phyloP scores from a whole-genome alignment of 2,113 vertebrate species.

The Blennius ocellaris region DNA sequence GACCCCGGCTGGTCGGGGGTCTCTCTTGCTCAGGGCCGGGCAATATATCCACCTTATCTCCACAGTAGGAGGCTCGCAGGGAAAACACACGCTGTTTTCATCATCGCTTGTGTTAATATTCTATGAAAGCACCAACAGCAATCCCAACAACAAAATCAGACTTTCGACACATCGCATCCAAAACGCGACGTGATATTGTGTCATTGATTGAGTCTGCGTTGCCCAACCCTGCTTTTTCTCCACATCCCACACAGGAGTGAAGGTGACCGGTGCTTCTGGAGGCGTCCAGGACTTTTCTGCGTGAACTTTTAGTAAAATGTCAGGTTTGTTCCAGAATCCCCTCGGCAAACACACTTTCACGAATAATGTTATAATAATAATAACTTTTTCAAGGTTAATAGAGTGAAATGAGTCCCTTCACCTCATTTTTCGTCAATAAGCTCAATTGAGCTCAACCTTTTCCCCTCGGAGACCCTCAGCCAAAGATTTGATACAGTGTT shows the following conservation, averaged over 20 bases:
- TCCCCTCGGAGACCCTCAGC: conserved; percentile 25
- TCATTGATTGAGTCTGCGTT: too few relatives aligned
- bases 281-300: neutral
- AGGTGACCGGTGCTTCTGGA: conserved; percentile 13
- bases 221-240: neutral
- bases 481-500: neutral
- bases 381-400: conserved; percentile 5
- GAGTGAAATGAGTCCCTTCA: conserved; percentile 3
- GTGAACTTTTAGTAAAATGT: conserved; percentile 5
- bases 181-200: too few relatives aligned
- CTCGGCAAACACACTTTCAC: conserved; percentile 54
- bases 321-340: conserved; percentile 35
- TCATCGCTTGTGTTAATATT: too few relatives aligned
- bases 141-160: too few relatives aligned
- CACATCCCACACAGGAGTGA: conserved; percentile 11
- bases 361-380: too few relatives aligned
- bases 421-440: conserved; percentile 1
- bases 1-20: neutral
- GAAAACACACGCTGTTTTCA: too few relatives aligned
- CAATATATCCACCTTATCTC: neutral
- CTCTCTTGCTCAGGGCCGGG: too few relatives aligned
- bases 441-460: neutral
- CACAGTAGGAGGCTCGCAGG: neutral
- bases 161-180: too few relatives aligned
- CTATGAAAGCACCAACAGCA: too few relatives aligned